These are phyloP conservation scores for Drosophila littoralis DNA, from an alignment of 1,140 invertebrate genomes.

Conservation along the genomic window DNA sequence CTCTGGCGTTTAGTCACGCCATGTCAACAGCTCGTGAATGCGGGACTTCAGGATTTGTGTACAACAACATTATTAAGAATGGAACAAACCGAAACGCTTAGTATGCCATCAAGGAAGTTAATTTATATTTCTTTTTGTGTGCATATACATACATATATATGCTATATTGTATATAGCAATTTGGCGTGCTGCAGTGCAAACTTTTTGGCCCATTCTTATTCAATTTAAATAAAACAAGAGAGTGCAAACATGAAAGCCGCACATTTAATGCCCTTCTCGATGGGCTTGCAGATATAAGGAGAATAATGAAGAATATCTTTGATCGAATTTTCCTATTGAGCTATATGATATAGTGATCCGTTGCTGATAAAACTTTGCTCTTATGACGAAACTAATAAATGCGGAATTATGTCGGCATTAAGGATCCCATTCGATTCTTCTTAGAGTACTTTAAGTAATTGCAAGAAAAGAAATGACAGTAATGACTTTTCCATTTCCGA, in stretches of 20 bases:
- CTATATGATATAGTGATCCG: too few species aligned
- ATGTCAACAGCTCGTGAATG: constrained; percentile 37
- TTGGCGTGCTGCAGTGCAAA: constrained; percentile 5
- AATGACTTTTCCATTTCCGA: too few species aligned
- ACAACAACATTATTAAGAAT: constrained; percentile 56
- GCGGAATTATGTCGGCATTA: too few species aligned
- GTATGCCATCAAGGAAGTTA: constrained; percentile 32
- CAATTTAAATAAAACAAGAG: constrained; percentile 19
- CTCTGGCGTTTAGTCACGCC: constrained; percentile 41
- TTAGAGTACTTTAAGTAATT: too few species aligned
- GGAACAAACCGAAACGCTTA: constrained; percentile 50
- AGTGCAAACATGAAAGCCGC: neutral
- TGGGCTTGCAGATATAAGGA: too few species aligned
- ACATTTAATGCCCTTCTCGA: neutral
- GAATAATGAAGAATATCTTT: too few species aligned
- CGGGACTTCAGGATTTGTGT: constrained; percentile 45
- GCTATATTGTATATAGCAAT: neutral
- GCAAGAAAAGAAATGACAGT: too few species aligned
- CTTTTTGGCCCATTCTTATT: constrained; percentile 5
- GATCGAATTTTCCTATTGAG: too few species aligned
- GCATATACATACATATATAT: too few species aligned
- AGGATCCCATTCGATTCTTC: too few species aligned
- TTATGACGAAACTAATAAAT: too few species aligned
- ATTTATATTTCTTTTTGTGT: constrained; percentile 25
- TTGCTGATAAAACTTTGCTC: too few species aligned